Evolutionary conservation across 2,113 vertebrate genomes (phyloP), one percentile per base, ranked within the genome.

Genomic region (Gymnogyps californianus): DNA sequence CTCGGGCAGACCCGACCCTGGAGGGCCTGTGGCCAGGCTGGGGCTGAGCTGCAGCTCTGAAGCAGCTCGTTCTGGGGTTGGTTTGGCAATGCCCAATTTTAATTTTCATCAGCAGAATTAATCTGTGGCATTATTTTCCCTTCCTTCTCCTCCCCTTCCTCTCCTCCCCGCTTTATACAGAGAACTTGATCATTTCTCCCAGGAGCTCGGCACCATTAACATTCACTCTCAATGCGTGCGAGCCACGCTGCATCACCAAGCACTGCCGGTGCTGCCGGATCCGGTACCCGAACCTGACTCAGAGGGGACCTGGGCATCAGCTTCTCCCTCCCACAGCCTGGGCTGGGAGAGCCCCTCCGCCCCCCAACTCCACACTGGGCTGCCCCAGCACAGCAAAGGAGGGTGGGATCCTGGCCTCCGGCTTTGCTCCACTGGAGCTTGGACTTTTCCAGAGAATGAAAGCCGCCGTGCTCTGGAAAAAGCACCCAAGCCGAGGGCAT

Each of bases 161-260:
- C 69, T 91, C 80, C 87, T 89, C 64, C 62, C 76, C 7, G 2
- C 93, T 88, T 90, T 81, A 71, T 46, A 81, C 19, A 47, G 65
- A 90, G 92, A 91, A 93, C 88, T 66, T 77, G 96, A 86, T 94
- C 75, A 66, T 90, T 96, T 93, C 95, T 97, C 93, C 59, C 64
- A 94, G 90, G 93, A 96, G 93, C 92, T 92, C 31, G 1, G 90
- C 85, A 95, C 93, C 96, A 91, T 95, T 96, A 83, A 92, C 88
- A 90, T 95, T 94, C 93, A 46, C 71, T 94, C 92, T 82, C 77
- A 52, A 65, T 1, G 8, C 0, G 2, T 9, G 38, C 0, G 74
- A 95, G 93, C 89, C 4, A 31, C 3, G 19, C 72, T 84, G 93
- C 90, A 91, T 93, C 54, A 8, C 93, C 90, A 88, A 87, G 89